Percentiles rank a stretch among this genome's conserved stretches.
These are phyloP conservation scores for Samia ricini DNA, from an alignment of 1,140 invertebrate species.

Conservation along the genomic window DNA sequence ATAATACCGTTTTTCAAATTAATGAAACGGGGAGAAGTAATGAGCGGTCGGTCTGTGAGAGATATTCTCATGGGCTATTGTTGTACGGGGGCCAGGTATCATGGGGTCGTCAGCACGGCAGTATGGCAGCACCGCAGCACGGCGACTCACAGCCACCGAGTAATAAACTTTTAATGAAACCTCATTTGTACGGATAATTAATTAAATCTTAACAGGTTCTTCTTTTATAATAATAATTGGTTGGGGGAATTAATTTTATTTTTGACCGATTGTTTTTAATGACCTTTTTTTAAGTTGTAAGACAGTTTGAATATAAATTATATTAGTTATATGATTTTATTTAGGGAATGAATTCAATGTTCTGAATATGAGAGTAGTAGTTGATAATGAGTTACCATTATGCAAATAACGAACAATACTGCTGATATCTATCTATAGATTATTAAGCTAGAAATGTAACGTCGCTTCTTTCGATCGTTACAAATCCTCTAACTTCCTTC, in stretches of 20 bases:
- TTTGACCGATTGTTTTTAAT: background rate
- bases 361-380: too few relatives aligned
- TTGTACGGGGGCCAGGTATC: background rate
- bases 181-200: constrained; percentile 6
- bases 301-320: too few relatives aligned
- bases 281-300: background rate
- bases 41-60: background rate
- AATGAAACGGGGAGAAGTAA: background rate
- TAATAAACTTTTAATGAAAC: background rate
- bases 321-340: too few relatives aligned
- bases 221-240: background rate
- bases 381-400: too few relatives aligned
- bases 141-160: background rate
- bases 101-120: background rate
- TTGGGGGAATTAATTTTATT: background rate
- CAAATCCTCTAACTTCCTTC: too few relatives aligned
- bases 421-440: too few relatives aligned
- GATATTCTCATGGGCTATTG: constrained; percentile 4
- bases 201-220: constrained; percentile 6
- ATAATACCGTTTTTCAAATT: constrained; percentile 5
- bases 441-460: too few relatives aligned
- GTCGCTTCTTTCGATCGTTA: too few relatives aligned
- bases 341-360: too few relatives aligned
- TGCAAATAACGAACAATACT: too few relatives aligned
- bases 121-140: background rate